Conservation (phyloP, 2,888 invertebrate genomes). For the Nipponacmea schrenckii region DNA sequence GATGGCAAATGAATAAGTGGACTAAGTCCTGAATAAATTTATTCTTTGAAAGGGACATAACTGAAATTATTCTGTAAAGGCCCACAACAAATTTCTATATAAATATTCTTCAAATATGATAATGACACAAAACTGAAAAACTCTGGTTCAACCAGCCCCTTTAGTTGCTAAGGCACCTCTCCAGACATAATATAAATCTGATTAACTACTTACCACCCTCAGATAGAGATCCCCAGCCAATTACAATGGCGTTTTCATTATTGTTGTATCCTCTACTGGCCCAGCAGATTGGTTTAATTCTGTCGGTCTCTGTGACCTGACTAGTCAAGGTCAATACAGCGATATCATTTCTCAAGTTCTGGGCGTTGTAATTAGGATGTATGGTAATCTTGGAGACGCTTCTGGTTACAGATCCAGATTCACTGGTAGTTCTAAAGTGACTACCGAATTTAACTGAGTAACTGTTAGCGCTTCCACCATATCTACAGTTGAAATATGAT, state of each 20-base stretch:
- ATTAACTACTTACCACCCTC: constrained; percentile 7
- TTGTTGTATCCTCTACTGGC: constrained; percentile 19
- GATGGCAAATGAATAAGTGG: too few species aligned
- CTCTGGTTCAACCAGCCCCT: too few species aligned
- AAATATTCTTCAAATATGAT: too few species aligned
- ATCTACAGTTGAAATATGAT: background rate
- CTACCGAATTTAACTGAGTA: background rate
- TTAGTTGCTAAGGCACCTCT: too few species aligned
- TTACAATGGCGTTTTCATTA: constrained; percentile 19
- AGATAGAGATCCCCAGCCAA: constrained; percentile 26
- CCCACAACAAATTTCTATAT: too few species aligned
- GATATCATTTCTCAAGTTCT: constrained; percentile 34
- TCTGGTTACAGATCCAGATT: background rate
- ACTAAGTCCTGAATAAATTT: too few species aligned
- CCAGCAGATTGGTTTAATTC: constrained; percentile 21
- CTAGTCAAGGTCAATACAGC: constrained; percentile 29
- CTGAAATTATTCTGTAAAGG: background rate
- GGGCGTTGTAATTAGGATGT: constrained; percentile 29
- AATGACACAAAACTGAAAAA: too few species aligned
- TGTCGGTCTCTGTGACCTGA: constrained; percentile 15
- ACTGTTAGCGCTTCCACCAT: background rate
- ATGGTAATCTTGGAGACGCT: background rate
- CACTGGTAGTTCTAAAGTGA: background rate
- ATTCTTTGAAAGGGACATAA: too few species aligned
- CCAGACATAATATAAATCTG: background rate